Conservation (phyloP, 2,888 invertebrate genomes). For the Drosophila austrosaltans region DNA sequence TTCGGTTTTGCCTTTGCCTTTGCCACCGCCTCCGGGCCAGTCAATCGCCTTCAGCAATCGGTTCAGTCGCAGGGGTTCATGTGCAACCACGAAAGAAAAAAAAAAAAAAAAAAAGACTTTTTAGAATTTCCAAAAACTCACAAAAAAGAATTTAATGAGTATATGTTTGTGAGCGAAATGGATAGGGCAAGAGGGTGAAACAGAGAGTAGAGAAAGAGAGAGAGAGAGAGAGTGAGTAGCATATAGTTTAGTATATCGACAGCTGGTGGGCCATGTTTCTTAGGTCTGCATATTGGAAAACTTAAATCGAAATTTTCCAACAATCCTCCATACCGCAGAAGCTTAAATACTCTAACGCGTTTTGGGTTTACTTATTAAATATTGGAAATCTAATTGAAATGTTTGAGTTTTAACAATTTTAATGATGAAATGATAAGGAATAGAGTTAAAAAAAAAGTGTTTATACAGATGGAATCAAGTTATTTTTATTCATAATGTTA, state of each 20-base stretch:
- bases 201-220: constrained; percentile 16
- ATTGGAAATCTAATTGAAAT: no score
- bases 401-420: no score
- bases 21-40: constrained; percentile 11
- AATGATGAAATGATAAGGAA: no score
- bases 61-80: constrained; percentile 6
- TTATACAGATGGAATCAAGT: no score
- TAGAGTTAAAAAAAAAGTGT: no score
- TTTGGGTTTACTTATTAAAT: no score
- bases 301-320: constrained; percentile 19
- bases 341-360: constrained; percentile 32
- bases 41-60: constrained; percentile 9
- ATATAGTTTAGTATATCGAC: constrained; percentile 49
- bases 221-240: constrained; percentile 18
- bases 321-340: constrained; percentile 13
- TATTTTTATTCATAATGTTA: no score
- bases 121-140: constrained; percentile 41
- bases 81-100: constrained; percentile 42
- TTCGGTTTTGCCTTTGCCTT: constrained; percentile 2
- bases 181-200: constrained; percentile 21
- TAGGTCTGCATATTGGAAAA: constrained; percentile 55
- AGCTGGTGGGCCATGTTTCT: constrained; percentile 58
- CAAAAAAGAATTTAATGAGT: constrained; percentile 19
- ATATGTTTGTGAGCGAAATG: constrained; percentile 22
- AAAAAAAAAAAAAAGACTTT: constrained; percentile 42